Evolutionary conservation across 1,140 invertebrate genomes (phyloP).

Genomic region (Caenorhabditis briggsae): DNA sequence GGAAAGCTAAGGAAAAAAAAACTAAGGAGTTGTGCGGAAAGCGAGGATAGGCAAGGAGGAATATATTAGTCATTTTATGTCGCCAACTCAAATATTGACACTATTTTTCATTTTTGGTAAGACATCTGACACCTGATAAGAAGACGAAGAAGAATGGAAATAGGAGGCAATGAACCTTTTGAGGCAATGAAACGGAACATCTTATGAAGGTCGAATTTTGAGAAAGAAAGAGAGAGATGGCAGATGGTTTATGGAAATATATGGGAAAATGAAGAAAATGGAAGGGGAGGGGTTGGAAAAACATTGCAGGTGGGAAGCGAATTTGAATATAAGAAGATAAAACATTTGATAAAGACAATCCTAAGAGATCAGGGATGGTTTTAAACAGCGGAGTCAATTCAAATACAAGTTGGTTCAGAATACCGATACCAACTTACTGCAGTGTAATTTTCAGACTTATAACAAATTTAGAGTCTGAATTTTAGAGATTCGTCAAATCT

Average conservation of each 20-base stretch:
- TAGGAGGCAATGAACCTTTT: no score
- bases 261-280: not conserved
- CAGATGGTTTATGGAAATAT: slow-evolving; percentile 13
- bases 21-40: not conserved
- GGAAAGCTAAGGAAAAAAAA: not conserved
- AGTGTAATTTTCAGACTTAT: no score
- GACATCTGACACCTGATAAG: slow-evolving; percentile 52
- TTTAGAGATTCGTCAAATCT: no score
- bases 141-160: not conserved
- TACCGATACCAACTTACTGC: no score
- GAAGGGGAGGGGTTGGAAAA: no score
- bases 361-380: not conserved
- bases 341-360: not conserved
- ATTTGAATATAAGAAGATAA: not conserved
- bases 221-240: not conserved
- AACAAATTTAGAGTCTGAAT: no score
- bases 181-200: slow-evolving; percentile 39
- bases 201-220: slow-evolving; percentile 19
- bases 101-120: slow-evolving; percentile 13
- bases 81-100: slow-evolving; percentile 36
- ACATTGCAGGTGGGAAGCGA: not conserved
- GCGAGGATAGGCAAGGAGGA: slow-evolving; percentile 35
- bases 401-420: no score
- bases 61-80: slow-evolving; percentile 52
- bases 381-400: no score